Evolutionary conservation across 2,888 invertebrate genomes (phyloP), one percentile per base, ranked within the genome.

Genomic region (Pachymerium ferrugineum): DNA sequence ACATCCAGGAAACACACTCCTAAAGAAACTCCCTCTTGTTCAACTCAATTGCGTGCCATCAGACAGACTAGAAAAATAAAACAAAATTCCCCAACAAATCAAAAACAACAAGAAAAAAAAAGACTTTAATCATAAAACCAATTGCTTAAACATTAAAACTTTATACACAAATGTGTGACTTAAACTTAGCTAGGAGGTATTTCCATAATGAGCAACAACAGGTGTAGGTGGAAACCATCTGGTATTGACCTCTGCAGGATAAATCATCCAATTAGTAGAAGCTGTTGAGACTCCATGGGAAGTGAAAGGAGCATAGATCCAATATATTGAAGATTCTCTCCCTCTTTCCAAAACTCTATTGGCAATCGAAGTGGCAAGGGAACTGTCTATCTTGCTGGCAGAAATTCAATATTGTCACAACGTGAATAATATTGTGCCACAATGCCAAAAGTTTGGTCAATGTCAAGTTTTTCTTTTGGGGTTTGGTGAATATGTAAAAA

Each of bases 301-400:
- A 19, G 47, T 47, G 47, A 47, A 47, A 47, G 47, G 19, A 47
- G 47, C 47, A 47, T 47, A 22, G n/a, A 47, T 19, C 19, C 47
- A 47, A 47, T 47, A n/a, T n/a, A 47, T 47, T 47, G 47, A 47
- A 47, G 47, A 47, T 47, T 22, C 19, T n/a, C n/a, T n/a, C n/a
- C n/a, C n/a, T n/a, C n/a, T n/a, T 47, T 47, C 8, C 47, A 19
- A 47, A 3, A 47, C 47, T 47, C 47, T 47, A 47, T 47, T 16
- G 47, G 19, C 19, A 47, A 47, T 47, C 47, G 47, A 47, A 47
- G 47, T 19, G 6, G 3, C 47, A n/a, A n/a, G 10, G 16, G 16
- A 47, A 47, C 10, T 19, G 19, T 16, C 19, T 14, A 22, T 14
- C n/a, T 16, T 3, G 47, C 47, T 47, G 47, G 47, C 47, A 47